Percentiles rank a stretch among this genome's conserved stretches.
Conservation (phyloP, 2,797 vertebrate genomes). For the Enteromius treurensis region DNA sequence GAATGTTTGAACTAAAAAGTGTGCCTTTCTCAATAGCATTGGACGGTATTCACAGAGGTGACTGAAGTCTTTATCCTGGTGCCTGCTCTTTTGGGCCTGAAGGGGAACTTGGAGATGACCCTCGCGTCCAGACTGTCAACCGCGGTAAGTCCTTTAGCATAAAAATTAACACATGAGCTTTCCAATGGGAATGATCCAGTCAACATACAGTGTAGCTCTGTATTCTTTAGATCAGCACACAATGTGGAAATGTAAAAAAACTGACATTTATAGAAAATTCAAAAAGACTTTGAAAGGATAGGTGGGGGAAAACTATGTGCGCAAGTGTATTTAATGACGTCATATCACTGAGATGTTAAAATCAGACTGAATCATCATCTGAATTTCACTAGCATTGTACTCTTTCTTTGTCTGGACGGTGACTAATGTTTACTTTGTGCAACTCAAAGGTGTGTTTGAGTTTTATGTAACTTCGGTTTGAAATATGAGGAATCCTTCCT, state of each 20-base stretch:
- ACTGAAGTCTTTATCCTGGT: constrained; percentile 97
- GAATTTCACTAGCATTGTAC: not conserved
- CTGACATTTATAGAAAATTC: not conserved
- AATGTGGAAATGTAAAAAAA: not conserved
- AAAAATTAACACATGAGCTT: not conserved
- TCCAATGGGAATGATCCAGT: not conserved
- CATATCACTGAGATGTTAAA: not conserved
- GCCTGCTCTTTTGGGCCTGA: constrained; percentile 93
- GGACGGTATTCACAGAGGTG: constrained; percentile 94
- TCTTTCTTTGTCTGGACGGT: constrained; percentile 5
- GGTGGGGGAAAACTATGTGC: not conserved
- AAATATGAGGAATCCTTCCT: not conserved
- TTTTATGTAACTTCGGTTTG: not conserved
- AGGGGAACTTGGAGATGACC: constrained; percentile 99
- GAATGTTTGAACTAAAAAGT: not conserved
- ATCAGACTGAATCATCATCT: not conserved
- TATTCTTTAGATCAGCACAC: not conserved
- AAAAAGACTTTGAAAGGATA: not conserved
- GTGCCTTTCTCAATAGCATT: constrained; percentile 82
- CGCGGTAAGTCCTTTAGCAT: constrained; percentile 85
- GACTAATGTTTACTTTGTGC: constrained; percentile 5
- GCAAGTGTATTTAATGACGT: not conserved
- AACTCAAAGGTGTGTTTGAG: constrained; percentile 8
- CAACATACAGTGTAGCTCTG: not conserved
- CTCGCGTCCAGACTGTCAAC: constrained; percentile 97